A percentile compares a stretch with the other conserved stretches of the same genome.
Conservation (phyloP, 1,140 invertebrate species). For the Stegodyphus dumicola region DNA sequence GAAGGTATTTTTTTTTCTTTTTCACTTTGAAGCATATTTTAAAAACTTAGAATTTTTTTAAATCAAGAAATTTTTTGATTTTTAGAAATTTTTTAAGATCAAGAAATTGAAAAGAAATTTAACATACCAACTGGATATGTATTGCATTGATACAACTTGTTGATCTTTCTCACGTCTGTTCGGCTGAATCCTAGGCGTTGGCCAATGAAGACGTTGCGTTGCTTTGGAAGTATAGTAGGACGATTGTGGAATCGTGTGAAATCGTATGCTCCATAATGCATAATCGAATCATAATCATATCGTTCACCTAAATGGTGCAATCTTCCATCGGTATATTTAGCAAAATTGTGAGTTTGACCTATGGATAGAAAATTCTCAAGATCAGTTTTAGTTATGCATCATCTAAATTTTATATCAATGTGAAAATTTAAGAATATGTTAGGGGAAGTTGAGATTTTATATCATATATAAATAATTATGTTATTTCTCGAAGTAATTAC, state of each 20-base stretch:
- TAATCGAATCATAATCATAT: conserved; percentile 73
- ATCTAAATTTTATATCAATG: background rate
- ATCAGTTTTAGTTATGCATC: too few species aligned
- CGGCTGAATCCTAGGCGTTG: conserved; percentile 69
- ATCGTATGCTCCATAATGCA: conserved; percentile 73
- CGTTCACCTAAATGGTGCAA: conserved; percentile 69
- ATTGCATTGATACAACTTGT: conserved; percentile 69
- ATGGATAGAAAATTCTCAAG: background rate
- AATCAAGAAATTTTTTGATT: too few species aligned
- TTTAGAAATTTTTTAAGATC: too few species aligned
- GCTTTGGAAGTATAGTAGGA: conserved; percentile 71
- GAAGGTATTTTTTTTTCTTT: too few species aligned
- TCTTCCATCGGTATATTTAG: conserved; percentile 67
- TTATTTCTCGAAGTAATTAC: too few species aligned
- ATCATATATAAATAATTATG: too few species aligned
- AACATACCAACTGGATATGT: background rate
- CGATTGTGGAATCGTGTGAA: conserved; percentile 70
- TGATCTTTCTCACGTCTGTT: conserved; percentile 71
- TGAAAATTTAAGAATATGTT: background rate
- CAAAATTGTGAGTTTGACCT: conserved; percentile 68
- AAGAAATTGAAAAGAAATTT: too few species aligned
- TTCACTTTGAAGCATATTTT: too few species aligned
- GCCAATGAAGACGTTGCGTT: conserved; percentile 66
- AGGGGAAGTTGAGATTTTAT: too few species aligned
- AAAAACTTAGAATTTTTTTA: too few species aligned